phyloP scores from a whole-genome alignment of 2,888 invertebrate genomes.

The Tubiluchus corallicola region DNA sequence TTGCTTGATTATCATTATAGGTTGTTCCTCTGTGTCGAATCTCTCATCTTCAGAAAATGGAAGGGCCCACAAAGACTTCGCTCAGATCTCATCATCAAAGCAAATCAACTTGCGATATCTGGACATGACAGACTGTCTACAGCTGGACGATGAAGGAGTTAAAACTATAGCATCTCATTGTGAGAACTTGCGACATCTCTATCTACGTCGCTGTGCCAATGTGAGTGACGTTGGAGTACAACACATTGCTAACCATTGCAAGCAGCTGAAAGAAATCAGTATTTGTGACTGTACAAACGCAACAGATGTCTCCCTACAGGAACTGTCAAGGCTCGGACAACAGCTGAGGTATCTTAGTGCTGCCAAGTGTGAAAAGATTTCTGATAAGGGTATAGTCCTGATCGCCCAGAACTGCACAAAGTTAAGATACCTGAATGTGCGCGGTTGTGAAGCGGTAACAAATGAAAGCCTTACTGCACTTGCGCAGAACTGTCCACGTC shows the following conservation, averaged over 20 bases:
- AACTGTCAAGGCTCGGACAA: constrained; percentile 64
- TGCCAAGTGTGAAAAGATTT: constrained; percentile 71
- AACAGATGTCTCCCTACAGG: constrained; percentile 71
- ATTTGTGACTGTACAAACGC: constrained; percentile 75
- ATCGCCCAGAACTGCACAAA: constrained; percentile 72
- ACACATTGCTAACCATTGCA: constrained; percentile 72
- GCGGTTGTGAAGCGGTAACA: constrained; percentile 83
- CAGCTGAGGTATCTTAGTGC: constrained; percentile 78
- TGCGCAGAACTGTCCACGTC: constrained; percentile 61
- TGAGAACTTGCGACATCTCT: constrained; percentile 65
- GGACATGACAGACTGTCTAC: constrained; percentile 72
- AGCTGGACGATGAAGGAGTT: constrained; percentile 63
- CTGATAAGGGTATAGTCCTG: constrained; percentile 67
- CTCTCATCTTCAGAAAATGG: background rate
- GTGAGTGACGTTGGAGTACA: constrained; percentile 81
- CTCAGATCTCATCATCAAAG: constrained; percentile 10
- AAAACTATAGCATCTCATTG: constrained; percentile 66
- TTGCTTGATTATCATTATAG: too few relatives aligned
- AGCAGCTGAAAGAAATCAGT: constrained; percentile 53
- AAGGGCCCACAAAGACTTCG: too few relatives aligned
- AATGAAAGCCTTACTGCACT: constrained; percentile 73
- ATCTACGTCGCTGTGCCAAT: constrained; percentile 65
- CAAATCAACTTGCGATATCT: constrained; percentile 58
- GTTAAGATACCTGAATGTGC: constrained; percentile 61
- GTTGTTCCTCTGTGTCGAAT: background rate